A percentile compares a stretch with the other conserved stretches of the same genome.
Evolutionary conservation across 2,797 vertebrate species (phyloP).

Genomic region (Trematomus bernacchii): DNA sequence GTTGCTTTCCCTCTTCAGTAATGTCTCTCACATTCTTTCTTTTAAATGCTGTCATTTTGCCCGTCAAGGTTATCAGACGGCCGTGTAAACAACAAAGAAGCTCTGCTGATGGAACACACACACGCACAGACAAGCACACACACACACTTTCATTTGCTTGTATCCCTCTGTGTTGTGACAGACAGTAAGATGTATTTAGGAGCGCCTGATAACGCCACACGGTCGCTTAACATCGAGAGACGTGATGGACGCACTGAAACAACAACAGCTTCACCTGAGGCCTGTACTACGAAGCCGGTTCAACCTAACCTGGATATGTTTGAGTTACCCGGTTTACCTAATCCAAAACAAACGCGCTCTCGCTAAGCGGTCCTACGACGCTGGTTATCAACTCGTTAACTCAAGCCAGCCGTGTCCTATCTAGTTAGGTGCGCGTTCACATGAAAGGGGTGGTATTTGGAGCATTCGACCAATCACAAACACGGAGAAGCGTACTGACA

Average conservation of each 20-base stretch:
- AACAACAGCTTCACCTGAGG: background rate
- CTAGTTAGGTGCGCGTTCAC: too few species aligned
- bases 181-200: constrained; percentile 17
- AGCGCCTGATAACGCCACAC: constrained; percentile 18
- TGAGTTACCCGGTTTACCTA: too few species aligned
- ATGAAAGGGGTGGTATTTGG: too few species aligned
- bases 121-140: constrained; percentile 20
- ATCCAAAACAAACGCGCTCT: too few species aligned
- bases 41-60: constrained; percentile 27
- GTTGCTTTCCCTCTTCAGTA: background rate
- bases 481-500: too few species aligned
- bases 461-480: too few species aligned
- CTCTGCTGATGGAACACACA: constrained; percentile 39
- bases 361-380: too few species aligned
- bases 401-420: too few species aligned
- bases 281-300: too few species aligned
- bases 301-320: too few species aligned
- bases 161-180: constrained; percentile 52
- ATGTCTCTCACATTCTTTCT: constrained; percentile 30
- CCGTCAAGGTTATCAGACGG: constrained; percentile 63
- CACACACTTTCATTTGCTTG: constrained; percentile 22
- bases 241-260: constrained; percentile 1
- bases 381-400: too few species aligned
- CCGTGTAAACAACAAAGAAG: constrained; percentile 47
- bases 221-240: constrained; percentile 17